Conservation (phyloP, 2,888 invertebrate species). For the Leptopterna dolabrata region DNA sequence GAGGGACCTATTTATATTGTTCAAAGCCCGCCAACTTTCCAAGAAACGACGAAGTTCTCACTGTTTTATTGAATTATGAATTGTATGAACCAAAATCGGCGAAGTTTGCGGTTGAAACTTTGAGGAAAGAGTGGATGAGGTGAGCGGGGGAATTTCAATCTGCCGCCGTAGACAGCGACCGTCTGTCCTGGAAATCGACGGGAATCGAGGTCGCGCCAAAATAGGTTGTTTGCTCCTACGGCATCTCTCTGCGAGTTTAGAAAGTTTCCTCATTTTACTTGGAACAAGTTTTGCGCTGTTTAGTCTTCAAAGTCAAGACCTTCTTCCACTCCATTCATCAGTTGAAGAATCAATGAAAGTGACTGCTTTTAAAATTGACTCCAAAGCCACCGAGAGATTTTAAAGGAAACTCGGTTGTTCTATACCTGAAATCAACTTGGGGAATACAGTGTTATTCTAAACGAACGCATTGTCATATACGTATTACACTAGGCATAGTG, state of each 20-base stretch:
- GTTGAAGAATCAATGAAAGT: slow-evolving; percentile 21
- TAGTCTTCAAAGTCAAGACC: slow-evolving; percentile 5
- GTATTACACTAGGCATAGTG: no score
- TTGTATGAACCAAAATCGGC: neutral
- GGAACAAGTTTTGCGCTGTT: slow-evolving; percentile 12
- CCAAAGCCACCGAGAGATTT: neutral
- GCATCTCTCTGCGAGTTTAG: neutral
- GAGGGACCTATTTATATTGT: no score
- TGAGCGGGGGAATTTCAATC: neutral
- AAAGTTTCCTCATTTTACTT: slow-evolving; percentile 24
- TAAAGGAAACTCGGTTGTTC: neutral
- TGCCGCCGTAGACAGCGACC: neutral
- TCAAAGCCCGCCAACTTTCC: neutral
- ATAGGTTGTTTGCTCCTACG: slow-evolving; percentile 13
- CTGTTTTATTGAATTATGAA: neutral
- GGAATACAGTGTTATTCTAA: no score
- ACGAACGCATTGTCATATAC: no score
- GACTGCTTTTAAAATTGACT: neutral
- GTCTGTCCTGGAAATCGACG: slow-evolving; percentile 15
- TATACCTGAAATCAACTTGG: no score
- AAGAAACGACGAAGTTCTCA: neutral
- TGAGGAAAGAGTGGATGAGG: neutral
- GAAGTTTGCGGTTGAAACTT: neutral
- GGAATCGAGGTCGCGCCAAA: slow-evolving; percentile 25
- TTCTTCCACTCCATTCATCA: slow-evolving; percentile 6